Conservation (phyloP, 2,888 invertebrate species). For the Tortrix viridana region DNA sequence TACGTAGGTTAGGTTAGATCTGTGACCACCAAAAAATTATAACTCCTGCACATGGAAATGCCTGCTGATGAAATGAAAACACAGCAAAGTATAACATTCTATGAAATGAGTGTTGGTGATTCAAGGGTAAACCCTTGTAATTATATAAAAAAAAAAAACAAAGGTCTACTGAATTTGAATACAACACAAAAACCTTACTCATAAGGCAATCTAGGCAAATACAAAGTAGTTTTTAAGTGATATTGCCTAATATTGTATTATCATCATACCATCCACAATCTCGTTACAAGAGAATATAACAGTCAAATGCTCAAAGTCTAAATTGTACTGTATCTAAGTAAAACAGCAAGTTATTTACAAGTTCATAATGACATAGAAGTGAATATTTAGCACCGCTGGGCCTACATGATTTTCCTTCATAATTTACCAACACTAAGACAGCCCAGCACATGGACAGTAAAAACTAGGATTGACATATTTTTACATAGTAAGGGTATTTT, state of each 20-base stretch:
- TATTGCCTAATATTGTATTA: conserved; percentile 7
- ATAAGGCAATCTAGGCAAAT: conserved; percentile 14
- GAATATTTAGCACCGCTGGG: conserved; percentile 33
- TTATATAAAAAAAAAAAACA: conserved; percentile 23
- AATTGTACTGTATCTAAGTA: conserved; percentile 21
- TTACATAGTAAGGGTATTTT: conserved; percentile 16
- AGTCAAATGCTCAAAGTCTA: conserved; percentile 29
- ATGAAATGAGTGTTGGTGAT: too few species aligned
- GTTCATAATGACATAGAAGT: conserved; percentile 22
- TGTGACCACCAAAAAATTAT: too few species aligned
- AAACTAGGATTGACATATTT: conserved; percentile 18
- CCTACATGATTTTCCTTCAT: conserved; percentile 11
- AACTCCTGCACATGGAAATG: too few species aligned
- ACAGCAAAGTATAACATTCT: too few species aligned
- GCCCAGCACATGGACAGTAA: conserved; percentile 27
- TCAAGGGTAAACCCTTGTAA: conserved; percentile 3
- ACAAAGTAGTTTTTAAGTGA: conserved; percentile 14
- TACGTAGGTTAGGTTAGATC: too few species aligned
- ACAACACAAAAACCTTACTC: not conserved
- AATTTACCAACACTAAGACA: conserved; percentile 5
- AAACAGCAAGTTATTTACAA: conserved; percentile 33
- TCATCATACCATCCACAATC: conserved; percentile 15
- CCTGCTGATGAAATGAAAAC: too few species aligned
- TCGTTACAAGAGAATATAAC: conserved; percentile 26
- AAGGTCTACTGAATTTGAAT: conserved; percentile 14